phyloP scores from a whole-genome alignment of 2,797 vertebrate species.

The Borostomias antarcticus region DNA sequence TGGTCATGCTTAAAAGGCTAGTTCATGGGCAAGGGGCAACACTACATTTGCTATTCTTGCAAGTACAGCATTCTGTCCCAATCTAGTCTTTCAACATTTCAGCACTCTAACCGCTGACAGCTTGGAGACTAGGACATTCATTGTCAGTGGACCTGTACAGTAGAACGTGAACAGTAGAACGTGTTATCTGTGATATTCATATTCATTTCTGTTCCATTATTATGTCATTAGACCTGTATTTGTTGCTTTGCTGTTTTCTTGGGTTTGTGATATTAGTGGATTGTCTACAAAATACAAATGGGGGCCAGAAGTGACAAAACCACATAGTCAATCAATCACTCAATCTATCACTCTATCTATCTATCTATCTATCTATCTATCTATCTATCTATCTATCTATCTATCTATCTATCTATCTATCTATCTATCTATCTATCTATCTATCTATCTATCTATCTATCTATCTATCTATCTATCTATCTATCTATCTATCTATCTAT shows the following conservation, averaged over 20 bases:
- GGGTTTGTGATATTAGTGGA: conserved; percentile 17
- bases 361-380: too few species aligned
- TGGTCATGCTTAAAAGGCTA: conserved; percentile 24
- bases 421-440: too few species aligned
- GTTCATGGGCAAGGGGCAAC: conserved; percentile 14
- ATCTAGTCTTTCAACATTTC: conserved; percentile 64
- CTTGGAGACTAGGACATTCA: conserved; percentile 38
- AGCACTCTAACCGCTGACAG: conserved; percentile 62
- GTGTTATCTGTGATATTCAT: not conserved
- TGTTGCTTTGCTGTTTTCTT: too few species aligned
- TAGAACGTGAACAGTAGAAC: not conserved
- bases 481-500: too few species aligned
- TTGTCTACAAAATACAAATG: too few species aligned
- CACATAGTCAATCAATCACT: too few species aligned
- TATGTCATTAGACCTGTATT: conserved; percentile 10
- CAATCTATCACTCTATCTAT: too few species aligned
- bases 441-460: too few species aligned
- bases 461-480: too few species aligned
- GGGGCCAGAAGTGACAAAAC: too few species aligned
- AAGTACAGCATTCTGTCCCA: conserved; percentile 50
- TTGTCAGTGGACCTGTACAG: conserved; percentile 6
- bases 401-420: too few species aligned
- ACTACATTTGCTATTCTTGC: conserved; percentile 39
- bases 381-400: too few species aligned
- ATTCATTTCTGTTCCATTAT: conserved; percentile 12